Evolutionary conservation across 1,140 invertebrate species (phyloP).

Genomic region (Meloidogyne floridensis): DNA sequence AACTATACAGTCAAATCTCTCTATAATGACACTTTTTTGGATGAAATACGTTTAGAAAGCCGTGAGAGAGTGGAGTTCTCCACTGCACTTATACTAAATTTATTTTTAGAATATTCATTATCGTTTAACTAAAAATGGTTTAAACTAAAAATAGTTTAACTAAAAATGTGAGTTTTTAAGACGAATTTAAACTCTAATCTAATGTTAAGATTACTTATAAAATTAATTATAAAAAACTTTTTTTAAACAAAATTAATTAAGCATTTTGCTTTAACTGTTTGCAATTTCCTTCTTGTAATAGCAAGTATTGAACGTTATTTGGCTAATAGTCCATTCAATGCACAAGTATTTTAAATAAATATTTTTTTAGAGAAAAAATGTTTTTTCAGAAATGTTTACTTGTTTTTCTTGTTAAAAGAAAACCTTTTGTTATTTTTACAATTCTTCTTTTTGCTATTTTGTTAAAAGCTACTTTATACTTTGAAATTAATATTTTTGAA

Average conservation of each 20-base stretch:
- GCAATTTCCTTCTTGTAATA: conserved; percentile 54
- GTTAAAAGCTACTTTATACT: conserved; percentile 51
- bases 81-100: too few species aligned
- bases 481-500: conserved; percentile 41
- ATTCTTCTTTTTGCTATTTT: conserved; percentile 43
- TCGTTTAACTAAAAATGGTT: too few species aligned
- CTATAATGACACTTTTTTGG: too few species aligned
- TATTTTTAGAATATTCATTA: too few species aligned
- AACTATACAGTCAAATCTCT: too few species aligned
- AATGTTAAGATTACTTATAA: too few species aligned
- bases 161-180: too few species aligned
- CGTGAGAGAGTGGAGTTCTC: too few species aligned
- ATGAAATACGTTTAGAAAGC: too few species aligned
- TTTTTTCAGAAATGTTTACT: conserved; percentile 45
- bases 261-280: conserved; percentile 56
- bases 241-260: conserved; percentile 4
- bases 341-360: conserved; percentile 30
- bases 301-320: conserved; percentile 55
- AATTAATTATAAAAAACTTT: too few species aligned
- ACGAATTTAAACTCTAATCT: too few species aligned
- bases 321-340: conserved; percentile 52
- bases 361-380: background rate
- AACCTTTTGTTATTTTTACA: conserved; percentile 36
- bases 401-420: conserved; percentile 48
- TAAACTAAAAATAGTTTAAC: too few species aligned